phyloP scores from a whole-genome alignment of 2,888 invertebrate species.

The Ichneumoninae sp. region DNA sequence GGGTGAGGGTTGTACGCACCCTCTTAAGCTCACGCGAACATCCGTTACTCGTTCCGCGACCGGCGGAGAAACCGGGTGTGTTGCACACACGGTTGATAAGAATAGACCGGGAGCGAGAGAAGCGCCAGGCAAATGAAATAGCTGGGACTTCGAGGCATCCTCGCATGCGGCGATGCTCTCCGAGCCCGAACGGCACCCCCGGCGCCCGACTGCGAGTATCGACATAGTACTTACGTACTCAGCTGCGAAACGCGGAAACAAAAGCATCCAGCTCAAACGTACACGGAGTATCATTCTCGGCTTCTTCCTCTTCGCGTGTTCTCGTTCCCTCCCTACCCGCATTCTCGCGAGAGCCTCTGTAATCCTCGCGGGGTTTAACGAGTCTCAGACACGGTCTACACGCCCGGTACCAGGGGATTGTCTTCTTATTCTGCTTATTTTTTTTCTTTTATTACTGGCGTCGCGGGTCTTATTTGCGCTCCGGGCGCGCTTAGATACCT shows the following conservation, averaged over 20 bases:
- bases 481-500: not conserved
- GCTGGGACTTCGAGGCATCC: constrained; percentile 4
- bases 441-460: not conserved
- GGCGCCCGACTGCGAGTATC: constrained; percentile 33
- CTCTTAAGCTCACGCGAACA: constrained; percentile 29
- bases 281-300: constrained; percentile 23
- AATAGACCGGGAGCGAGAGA: constrained; percentile 18
- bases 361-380: constrained; percentile 56
- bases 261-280: constrained; percentile 50
- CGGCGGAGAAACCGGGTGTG: not conserved
- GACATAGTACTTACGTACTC: constrained; percentile 47
- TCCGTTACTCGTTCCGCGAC: constrained; percentile 9
- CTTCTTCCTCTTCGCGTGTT: constrained; percentile 33
- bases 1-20: constrained; percentile 26
- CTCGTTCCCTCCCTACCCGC: constrained; percentile 24
- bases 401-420: constrained; percentile 60
- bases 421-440: not conserved
- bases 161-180: not conserved
- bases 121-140: not conserved
- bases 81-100: constrained; percentile 5
- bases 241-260: constrained; percentile 53
- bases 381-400: constrained; percentile 42
- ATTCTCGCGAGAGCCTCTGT: constrained; percentile 51
- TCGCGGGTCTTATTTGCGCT: not conserved
- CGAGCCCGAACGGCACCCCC: constrained; percentile 1